Evolutionary conservation across 2,797 vertebrate species (phyloP).

Genomic region (Leptatherina wallacei): DNA sequence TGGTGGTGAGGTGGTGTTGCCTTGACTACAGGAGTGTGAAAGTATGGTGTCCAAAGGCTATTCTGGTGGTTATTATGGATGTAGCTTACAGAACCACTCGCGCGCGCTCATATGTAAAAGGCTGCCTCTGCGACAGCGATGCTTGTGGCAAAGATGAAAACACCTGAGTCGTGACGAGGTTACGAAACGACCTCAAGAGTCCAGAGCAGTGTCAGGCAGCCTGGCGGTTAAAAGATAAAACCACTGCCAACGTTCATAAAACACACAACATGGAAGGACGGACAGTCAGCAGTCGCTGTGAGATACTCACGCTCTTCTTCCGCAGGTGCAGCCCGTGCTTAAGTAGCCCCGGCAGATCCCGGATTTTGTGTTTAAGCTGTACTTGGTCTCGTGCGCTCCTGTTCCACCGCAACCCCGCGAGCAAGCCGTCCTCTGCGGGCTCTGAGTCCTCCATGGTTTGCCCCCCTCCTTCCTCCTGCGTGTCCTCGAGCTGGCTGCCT

Average conservation of each 20-base stretch:
- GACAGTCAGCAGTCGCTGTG: conserved; percentile 3
- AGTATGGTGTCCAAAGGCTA: conserved; percentile 68
- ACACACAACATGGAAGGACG: conserved; percentile 48
- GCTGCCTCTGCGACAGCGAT: conserved; percentile 69
- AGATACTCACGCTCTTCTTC: conserved; percentile 86
- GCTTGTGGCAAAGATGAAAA: conserved; percentile 57
- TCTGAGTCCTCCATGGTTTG: conserved; percentile 83
- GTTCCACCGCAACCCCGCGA: conserved; percentile 85
- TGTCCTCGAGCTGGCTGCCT: conserved; percentile 49
- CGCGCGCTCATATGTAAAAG: background rate
- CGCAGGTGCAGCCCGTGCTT: conserved; percentile 88
- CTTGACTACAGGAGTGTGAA: conserved; percentile 75
- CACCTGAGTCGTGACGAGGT: conserved; percentile 80
- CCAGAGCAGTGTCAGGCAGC: conserved; percentile 4
- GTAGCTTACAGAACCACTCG: conserved; percentile 13
- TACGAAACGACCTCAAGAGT: conserved; percentile 49
- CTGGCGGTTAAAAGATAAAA: conserved; percentile 5
- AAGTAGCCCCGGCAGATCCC: conserved; percentile 84
- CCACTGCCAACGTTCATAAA: background rate
- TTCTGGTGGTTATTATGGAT: conserved; percentile 56
- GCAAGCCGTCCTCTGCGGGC: conserved; percentile 84
- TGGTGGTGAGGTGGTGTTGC: conserved; percentile 53
- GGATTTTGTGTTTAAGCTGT: conserved; percentile 86
- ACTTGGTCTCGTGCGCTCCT: conserved; percentile 84
- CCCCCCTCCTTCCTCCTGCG: background rate